Conservation (phyloP, 2,888 invertebrate species). For the Machimus atricapillus region DNA sequence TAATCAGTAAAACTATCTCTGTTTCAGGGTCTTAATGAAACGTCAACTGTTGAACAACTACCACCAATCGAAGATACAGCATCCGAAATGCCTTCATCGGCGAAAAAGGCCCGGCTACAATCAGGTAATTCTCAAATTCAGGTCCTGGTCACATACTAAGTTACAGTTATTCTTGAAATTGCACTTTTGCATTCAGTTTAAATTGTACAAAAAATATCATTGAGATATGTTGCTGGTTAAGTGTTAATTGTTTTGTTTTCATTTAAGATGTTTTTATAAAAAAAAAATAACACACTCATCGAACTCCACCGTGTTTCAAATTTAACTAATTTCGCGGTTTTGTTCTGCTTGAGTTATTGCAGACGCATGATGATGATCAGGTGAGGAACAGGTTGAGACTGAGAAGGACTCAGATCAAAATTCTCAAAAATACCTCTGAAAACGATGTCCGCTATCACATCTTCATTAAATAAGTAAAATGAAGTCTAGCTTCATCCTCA, state of each 20-base stretch:
- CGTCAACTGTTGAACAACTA: conserved; percentile 33
- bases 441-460: conserved; percentile 19
- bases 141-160: background rate
- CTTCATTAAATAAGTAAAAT: conserved; percentile 22
- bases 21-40: conserved; percentile 45
- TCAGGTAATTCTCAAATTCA: conserved; percentile 44
- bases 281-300: conserved; percentile 34
- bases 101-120: conserved; percentile 45
- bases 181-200: background rate
- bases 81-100: conserved; percentile 37
- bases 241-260: conserved; percentile 29
- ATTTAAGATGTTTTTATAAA: conserved; percentile 21
- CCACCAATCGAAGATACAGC: conserved; percentile 43
- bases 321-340: conserved; percentile 62
- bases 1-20: background rate
- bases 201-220: background rate
- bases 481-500: conserved; percentile 21
- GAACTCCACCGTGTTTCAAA: conserved; percentile 36
- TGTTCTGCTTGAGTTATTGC: conserved; percentile 63
- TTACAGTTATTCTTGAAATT: background rate
- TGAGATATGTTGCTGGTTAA: background rate
- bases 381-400: conserved; percentile 45
- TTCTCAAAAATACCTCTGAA: conserved; percentile 28
- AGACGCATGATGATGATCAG: conserved; percentile 55
- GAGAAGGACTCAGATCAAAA: conserved; percentile 25